phyloP scores from a whole-genome alignment of 2,113 vertebrate species.

The Charadrius vociferus region DNA sequence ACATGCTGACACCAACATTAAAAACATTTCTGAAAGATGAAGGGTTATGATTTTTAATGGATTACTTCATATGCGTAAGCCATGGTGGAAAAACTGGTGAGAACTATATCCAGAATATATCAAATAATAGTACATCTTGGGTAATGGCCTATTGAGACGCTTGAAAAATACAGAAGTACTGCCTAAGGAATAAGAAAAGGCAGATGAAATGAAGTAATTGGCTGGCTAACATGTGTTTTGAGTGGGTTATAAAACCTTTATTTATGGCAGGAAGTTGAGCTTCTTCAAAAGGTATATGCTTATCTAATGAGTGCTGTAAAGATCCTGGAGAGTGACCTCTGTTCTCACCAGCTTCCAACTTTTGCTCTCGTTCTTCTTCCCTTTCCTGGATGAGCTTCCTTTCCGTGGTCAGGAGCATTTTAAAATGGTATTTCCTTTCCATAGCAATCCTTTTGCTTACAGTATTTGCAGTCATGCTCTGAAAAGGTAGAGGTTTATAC shows the following conservation, averaged over 20 bases:
- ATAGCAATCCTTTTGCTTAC: background rate
- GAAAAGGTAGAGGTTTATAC: background rate
- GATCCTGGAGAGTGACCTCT: conserved; percentile 34
- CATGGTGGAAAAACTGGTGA: background rate
- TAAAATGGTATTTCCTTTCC: background rate
- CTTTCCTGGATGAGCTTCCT: conserved; percentile 19
- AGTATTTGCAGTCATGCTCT: background rate
- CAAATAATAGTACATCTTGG: background rate
- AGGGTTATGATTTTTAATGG: background rate
- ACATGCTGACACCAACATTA: background rate
- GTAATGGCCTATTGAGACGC: background rate
- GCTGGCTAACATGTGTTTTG: background rate
- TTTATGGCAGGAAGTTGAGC: conserved; percentile 15
- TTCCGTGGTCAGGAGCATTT: background rate
- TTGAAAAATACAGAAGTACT: background rate
- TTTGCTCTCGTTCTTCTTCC: background rate
- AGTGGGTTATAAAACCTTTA: conserved; percentile 2
- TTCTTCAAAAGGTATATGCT: background rate
- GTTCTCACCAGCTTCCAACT: background rate
- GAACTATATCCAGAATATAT: background rate
- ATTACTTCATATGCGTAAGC: background rate
- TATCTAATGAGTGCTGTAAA: background rate
- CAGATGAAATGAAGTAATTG: background rate
- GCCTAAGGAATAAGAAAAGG: background rate
- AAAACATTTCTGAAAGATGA: background rate